Conservation (phyloP, 2,888 invertebrate genomes). For the Mellilla xanthometata region DNA sequence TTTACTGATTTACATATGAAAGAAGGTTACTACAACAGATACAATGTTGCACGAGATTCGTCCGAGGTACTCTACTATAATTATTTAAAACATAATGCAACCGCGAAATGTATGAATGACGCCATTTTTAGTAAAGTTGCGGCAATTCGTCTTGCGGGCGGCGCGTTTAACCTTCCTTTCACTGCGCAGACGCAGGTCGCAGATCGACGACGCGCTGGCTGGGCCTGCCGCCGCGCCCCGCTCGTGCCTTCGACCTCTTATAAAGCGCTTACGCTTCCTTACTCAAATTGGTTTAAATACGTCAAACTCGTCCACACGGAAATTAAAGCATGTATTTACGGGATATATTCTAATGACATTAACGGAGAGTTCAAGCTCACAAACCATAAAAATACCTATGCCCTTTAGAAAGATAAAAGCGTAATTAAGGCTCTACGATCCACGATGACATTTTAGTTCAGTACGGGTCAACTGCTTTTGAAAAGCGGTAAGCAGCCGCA, state of each 20-base stretch:
- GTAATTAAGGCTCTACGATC: constrained; percentile 37
- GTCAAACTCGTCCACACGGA: not conserved
- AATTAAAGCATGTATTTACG: not conserved
- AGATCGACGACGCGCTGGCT: constrained; percentile 59
- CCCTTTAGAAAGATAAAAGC: constrained; percentile 36
- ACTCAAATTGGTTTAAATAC: constrained; percentile 4
- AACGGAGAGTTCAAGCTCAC: constrained; percentile 7
- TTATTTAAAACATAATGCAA: constrained; percentile 64
- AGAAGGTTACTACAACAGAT: constrained; percentile 37
- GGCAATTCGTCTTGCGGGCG: constrained; percentile 69
- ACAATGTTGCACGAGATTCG: constrained; percentile 39
- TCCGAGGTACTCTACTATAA: constrained; percentile 45
- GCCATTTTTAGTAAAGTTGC: constrained; percentile 78
- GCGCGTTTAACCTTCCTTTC: constrained; percentile 77
- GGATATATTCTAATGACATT: constrained; percentile 3
- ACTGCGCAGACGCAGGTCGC: constrained; percentile 42
- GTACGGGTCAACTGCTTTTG: constrained; percentile 48
- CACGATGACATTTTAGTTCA: constrained; percentile 58
- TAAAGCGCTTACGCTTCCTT: constrained; percentile 1
- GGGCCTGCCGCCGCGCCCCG: constrained; percentile 31
- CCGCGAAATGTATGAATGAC: constrained; percentile 73
- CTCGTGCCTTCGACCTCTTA: constrained; percentile 12
- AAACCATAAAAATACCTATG: constrained; percentile 37
- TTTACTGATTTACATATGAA: constrained; percentile 20
- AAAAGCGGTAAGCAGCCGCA: constrained; percentile 49